These are phyloP conservation scores for Pseudorasbora parva DNA, from an alignment of 2,113 vertebrate species.

Conservation along the genomic window DNA sequence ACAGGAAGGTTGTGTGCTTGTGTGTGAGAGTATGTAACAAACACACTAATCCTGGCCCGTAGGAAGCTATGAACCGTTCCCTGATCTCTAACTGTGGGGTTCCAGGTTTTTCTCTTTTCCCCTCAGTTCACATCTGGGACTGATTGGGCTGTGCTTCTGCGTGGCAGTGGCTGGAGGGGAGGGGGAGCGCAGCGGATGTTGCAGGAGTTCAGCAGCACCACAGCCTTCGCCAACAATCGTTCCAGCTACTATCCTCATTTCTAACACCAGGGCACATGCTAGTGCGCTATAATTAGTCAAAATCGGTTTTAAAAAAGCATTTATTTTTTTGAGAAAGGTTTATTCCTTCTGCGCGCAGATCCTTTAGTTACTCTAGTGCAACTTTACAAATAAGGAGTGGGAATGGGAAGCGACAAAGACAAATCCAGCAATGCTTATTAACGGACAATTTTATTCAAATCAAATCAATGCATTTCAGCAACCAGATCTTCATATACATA, in stretches of 20 bases:
- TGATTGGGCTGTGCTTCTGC: slow-evolving; percentile 52
- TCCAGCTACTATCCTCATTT: not conserved
- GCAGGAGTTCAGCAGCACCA: slow-evolving; percentile 42
- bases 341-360: not conserved
- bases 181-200: slow-evolving; percentile 50
- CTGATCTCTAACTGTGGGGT: slow-evolving; percentile 34
- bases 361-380: not conserved
- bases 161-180: slow-evolving; percentile 48
- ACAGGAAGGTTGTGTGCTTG: slow-evolving; percentile 29
- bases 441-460: not conserved
- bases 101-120: slow-evolving; percentile 15
- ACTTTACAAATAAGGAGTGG: not conserved
- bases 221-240: slow-evolving; percentile 7
- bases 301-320: not conserved
- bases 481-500: not conserved
- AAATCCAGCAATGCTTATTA: not conserved
- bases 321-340: not conserved
- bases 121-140: slow-evolving; percentile 57
- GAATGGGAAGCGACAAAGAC: not conserved
- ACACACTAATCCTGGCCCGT: slow-evolving; percentile 44
- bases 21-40: slow-evolving; percentile 11
- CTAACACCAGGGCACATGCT: not conserved
- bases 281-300: not conserved
- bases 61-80: slow-evolving; percentile 40
- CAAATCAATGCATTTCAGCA: not conserved